Percentiles rank a stretch among this genome's conserved stretches.
Conservation (phyloP, 2,888 invertebrate genomes). For the Graphium colonna region DNA sequence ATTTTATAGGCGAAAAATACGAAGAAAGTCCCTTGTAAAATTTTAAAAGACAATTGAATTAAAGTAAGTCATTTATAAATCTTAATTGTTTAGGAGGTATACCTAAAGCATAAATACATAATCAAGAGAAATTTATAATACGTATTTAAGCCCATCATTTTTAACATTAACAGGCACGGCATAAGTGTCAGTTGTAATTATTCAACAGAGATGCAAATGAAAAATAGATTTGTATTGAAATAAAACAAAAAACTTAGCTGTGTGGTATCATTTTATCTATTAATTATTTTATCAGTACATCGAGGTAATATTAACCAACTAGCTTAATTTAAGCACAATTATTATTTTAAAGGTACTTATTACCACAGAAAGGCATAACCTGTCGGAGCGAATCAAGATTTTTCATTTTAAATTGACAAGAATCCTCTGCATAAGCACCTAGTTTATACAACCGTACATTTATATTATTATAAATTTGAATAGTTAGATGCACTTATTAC, state of each 20-base stretch:
- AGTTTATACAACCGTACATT: slow-evolving; percentile 73
- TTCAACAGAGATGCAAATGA: too few species aligned
- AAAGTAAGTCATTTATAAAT: too few species aligned
- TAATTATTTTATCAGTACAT: slow-evolving; percentile 72
- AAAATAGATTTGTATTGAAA: too few species aligned
- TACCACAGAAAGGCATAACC: slow-evolving; percentile 47
- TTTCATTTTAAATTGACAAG: slow-evolving; percentile 73
- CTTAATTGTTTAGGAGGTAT: too few species aligned
- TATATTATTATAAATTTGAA: slow-evolving; percentile 31
- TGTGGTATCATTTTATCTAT: slow-evolving; percentile 58
- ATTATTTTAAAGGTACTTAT: slow-evolving; percentile 44
- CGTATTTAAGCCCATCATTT: too few species aligned
- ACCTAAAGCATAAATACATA: too few species aligned
- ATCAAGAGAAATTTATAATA: too few species aligned
- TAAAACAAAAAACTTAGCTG: slow-evolving; percentile 29
- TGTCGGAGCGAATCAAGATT: slow-evolving; percentile 44
- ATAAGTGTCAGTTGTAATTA: too few species aligned
- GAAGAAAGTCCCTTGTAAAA: too few species aligned
- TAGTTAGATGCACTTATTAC: slow-evolving; percentile 4
- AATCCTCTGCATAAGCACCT: slow-evolving; percentile 75
- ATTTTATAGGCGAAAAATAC: too few species aligned
- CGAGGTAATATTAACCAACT: slow-evolving; percentile 62
- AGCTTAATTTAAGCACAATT: slow-evolving; percentile 68
- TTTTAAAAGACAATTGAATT: too few species aligned
- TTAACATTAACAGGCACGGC: too few species aligned